Conservation (phyloP, 2,888 invertebrate genomes). For the Drosophila cracens region DNA sequence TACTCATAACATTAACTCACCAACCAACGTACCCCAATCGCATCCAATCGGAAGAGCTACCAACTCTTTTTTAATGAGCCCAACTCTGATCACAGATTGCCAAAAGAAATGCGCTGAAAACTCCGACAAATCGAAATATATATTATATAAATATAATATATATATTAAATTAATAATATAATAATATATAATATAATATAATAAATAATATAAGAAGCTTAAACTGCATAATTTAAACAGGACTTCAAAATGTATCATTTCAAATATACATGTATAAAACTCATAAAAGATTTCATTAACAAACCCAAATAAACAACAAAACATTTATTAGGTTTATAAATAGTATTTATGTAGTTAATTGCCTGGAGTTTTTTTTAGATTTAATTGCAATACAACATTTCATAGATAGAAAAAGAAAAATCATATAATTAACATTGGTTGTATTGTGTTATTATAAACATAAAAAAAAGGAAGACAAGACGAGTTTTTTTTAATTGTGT, state of each 20-base stretch:
- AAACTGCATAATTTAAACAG: not conserved
- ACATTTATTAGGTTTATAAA: not conserved
- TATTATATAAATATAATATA: not conserved
- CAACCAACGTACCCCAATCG: slow-evolving; percentile 6
- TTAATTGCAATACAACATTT: slow-evolving; percentile 42
- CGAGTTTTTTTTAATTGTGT: slow-evolving; percentile 9
- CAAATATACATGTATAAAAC: not conserved
- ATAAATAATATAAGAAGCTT: not conserved
- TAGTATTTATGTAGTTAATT: not conserved
- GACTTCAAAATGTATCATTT: not conserved
- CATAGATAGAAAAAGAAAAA: slow-evolving; percentile 13
- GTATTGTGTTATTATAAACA: slow-evolving; percentile 9
- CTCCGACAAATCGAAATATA: not conserved
- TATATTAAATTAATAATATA: not conserved
- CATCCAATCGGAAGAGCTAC: slow-evolving; percentile 18
- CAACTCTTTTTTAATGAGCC: slow-evolving; percentile 45
- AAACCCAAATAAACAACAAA: not conserved
- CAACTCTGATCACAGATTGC: slow-evolving; percentile 4
- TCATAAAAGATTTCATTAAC: not conserved
- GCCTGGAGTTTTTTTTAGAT: slow-evolving; percentile 41
- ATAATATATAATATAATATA: not conserved
- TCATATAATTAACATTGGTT: slow-evolving; percentile 12
- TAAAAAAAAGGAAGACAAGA: slow-evolving; percentile 8
- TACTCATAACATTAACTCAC: slow-evolving; percentile 75
- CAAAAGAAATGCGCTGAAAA: slow-evolving; percentile 1